Base-by-base conservation (phyloP, 2,113 vertebrate genomes). In the Phylloscopus whistleri region DNA sequence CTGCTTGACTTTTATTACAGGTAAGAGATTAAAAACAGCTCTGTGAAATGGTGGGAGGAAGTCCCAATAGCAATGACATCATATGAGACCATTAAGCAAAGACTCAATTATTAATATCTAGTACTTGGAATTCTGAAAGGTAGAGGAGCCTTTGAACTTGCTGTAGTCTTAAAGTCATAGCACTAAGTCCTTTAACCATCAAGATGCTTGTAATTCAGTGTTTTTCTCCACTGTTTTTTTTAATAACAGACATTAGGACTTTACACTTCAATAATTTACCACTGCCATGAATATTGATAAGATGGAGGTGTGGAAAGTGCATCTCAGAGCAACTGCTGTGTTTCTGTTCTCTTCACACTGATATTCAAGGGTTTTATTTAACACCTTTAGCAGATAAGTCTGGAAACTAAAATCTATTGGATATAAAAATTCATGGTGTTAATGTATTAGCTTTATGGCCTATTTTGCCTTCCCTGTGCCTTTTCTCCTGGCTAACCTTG, bases 1-100 rank as follows among this genome's bases (percentile, higher is more conserved):
- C 77, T 87, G 39, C 52, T 68, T 84, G 56, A 24, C 56, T 81
- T 94, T 52, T 91, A 72, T 84, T 96, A 72, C 66, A 94, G 51
- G 70, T 91, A 44, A 59, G 69, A 89, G 81, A 75, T 95, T 63
- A 72, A 94, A 94, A 91, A 30, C 14, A 64, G 23, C 78, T 75
- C 63, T 7, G 8, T 48, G 44, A 79, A 87, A 72, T 33, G 24
- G 37, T 77, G 56, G 73, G 82, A 91, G 48, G 56, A 87, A 82
- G 89, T 96, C 81, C 87, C 62, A 28, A 10, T 64, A 75, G 53
- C 48, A 78, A 14, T 84, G 81, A 67, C 81, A 43, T 93, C 76
- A 74, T 70, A 39, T 27, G 43, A 84, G 43, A 78, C 68, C 60
- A 70, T 93, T 87, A 81, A 89, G 64, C 48, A 75, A 89, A 89